Evolutionary conservation across 2,888 invertebrate species (phyloP).

Genomic region (Entomobrya proxima): DNA sequence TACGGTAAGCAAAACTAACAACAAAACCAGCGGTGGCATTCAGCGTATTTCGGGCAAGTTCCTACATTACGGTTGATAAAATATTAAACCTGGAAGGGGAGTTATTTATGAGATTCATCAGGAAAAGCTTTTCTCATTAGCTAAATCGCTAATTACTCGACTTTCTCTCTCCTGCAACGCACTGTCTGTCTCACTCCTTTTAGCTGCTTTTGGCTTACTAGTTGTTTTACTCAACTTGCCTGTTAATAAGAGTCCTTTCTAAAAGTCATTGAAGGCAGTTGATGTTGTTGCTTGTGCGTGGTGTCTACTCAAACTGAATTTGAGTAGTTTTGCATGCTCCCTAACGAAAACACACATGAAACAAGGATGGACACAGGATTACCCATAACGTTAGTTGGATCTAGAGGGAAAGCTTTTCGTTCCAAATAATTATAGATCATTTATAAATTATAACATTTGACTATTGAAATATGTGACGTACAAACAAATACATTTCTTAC

Average conservation of each 20-base stretch:
- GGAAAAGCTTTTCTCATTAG: slow-evolving; percentile 72
- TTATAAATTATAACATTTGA: too few relatives aligned
- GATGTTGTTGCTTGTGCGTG: slow-evolving; percentile 3
- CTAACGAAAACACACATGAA: neutral
- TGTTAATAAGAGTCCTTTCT: neutral
- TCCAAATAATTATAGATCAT: neutral
- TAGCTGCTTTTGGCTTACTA: neutral
- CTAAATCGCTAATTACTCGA: slow-evolving; percentile 72
- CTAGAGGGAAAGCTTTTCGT: neutral
- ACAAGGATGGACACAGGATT: neutral
- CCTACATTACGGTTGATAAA: slow-evolving; percentile 58
- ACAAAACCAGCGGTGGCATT: neutral
- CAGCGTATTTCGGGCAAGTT: neutral
- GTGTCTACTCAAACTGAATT: neutral
- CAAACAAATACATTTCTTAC: too few relatives aligned
- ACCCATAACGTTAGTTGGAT: neutral
- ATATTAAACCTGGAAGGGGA: slow-evolving; percentile 71
- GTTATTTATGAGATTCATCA: slow-evolving; percentile 71
- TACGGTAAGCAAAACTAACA: neutral
- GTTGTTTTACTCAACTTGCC: neutral
- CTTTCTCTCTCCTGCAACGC: slow-evolving; percentile 38
- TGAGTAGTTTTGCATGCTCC: slow-evolving; percentile 22
- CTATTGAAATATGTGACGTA: too few relatives aligned
- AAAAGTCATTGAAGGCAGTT: slow-evolving; percentile 19
- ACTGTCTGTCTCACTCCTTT: slow-evolving; percentile 29